Percentiles rank a stretch among this genome's conserved stretches.
phyloP scores from a whole-genome alignment of 1,140 invertebrate species.

The Coptotermes formosanus region DNA sequence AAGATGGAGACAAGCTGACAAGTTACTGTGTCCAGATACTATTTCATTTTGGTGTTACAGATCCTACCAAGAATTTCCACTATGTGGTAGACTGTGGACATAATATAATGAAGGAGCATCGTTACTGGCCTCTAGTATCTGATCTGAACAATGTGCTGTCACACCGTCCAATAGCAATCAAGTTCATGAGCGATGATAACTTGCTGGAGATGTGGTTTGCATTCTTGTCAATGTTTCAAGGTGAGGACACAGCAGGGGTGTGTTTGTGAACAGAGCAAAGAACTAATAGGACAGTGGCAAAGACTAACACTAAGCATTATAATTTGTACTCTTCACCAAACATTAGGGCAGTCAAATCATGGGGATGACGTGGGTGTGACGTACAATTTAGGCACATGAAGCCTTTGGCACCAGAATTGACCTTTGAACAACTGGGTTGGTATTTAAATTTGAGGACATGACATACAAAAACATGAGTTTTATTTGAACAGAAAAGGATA shows the following conservation, averaged over 20 bases:
- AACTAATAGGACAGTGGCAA: no score
- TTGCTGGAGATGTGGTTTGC: slow-evolving; percentile 93
- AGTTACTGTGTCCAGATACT: not conserved
- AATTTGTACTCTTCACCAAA: not conserved
- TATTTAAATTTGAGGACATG: no score
- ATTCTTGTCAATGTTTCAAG: slow-evolving; percentile 92
- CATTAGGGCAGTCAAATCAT: not conserved
- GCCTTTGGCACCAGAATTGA: no score
- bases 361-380: no score
- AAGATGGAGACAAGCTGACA: no score
- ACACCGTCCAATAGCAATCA: slow-evolving; percentile 83
- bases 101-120: slow-evolving; percentile 94
- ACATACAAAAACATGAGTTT: no score
- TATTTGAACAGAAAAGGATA: no score
- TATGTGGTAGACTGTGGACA: slow-evolving; percentile 90
- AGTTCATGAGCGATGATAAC: slow-evolving; percentile 83
- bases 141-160: slow-evolving; percentile 97
- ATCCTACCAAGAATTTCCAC: slow-evolving; percentile 77
- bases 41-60: slow-evolving; percentile 49
- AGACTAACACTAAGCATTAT: not conserved
- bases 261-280: no score
- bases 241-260: slow-evolving; percentile 48
- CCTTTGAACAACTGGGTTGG: no score
- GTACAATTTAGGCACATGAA: no score
- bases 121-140: slow-evolving; percentile 96